phyloP scores from a whole-genome alignment of 1,140 invertebrate genomes.

The Drosophila kepulauana region DNA sequence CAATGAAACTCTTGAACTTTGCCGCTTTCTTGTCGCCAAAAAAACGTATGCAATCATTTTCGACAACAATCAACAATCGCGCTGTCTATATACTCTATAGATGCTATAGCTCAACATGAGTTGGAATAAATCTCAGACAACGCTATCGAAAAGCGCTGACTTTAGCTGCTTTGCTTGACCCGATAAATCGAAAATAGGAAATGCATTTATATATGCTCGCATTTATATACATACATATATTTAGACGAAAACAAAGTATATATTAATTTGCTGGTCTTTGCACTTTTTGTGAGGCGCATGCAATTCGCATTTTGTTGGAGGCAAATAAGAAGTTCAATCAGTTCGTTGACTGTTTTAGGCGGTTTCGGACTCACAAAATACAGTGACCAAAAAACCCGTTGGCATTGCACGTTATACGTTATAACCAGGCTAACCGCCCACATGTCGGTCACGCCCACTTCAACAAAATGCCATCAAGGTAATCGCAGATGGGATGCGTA shows the following conservation, averaged over 20 bases:
- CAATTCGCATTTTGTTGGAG: constrained; percentile 31
- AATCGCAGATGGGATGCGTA: constrained; percentile 22
- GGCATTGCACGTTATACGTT: constrained; percentile 58
- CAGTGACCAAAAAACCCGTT: constrained; percentile 57
- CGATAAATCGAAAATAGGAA: constrained; percentile 15
- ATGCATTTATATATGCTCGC: neutral
- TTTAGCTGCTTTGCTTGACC: constrained; percentile 28
- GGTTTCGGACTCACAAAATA: constrained; percentile 35
- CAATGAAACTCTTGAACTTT: constrained; percentile 67
- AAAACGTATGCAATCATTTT: constrained; percentile 1
- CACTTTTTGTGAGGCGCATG: constrained; percentile 54
- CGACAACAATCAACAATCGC: constrained; percentile 51
- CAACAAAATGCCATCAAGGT: constrained; percentile 64
- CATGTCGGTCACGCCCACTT: constrained; percentile 57
- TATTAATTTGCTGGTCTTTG: constrained; percentile 65
- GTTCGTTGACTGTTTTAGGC: constrained; percentile 69
- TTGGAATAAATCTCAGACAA: constrained; percentile 52
- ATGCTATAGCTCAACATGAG: constrained; percentile 44
- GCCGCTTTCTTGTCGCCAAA: constrained; percentile 44
- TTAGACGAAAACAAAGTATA: neutral
- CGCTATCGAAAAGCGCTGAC: constrained; percentile 42
- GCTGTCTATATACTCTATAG: neutral
- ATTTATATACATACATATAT: neutral
- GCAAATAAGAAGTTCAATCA: constrained; percentile 40
- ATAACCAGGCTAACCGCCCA: constrained; percentile 26